A percentile compares a stretch with the other conserved stretches of the same genome.
These are phyloP conservation scores for Trogon surrucura DNA, from an alignment of 2,113 vertebrate genomes.

Conservation along the genomic window DNA sequence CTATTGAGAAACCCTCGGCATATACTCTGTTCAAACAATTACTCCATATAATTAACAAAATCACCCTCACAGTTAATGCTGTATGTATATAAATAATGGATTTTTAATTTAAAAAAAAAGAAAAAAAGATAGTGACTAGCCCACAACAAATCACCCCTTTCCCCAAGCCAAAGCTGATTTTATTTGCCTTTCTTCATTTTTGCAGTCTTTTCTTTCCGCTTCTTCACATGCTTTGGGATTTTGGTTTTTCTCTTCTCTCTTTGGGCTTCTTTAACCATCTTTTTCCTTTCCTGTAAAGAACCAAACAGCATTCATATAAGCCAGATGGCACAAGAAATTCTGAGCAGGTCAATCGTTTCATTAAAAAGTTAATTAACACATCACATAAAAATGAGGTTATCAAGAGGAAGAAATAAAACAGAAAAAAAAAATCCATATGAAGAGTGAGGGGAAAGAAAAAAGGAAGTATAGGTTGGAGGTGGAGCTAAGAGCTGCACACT, in stretches of 20 bases:
- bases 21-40: not conserved
- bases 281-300: conserved; percentile 87
- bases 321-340: not conserved
- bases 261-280: conserved; percentile 89
- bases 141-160: not conserved
- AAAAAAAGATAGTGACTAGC: not conserved
- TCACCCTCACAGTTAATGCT: not conserved
- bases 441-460: not conserved
- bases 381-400: not conserved
- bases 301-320: not conserved
- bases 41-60: not conserved
- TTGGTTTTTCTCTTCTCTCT: conserved; percentile 92
- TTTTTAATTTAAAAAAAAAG: not conserved
- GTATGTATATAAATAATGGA: not conserved
- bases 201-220: conserved; percentile 90
- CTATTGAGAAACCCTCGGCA: not conserved
- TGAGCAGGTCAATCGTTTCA: not conserved
- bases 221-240: conserved; percentile 92
- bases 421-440: not conserved
- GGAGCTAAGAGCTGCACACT: not conserved
- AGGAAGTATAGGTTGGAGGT: not conserved
- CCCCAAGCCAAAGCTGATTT: not conserved
- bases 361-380: not conserved
- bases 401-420: not conserved
- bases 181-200: conserved; percentile 90